phyloP scores from a whole-genome alignment of 2,888 invertebrate species.

The Pollenia labialis region DNA sequence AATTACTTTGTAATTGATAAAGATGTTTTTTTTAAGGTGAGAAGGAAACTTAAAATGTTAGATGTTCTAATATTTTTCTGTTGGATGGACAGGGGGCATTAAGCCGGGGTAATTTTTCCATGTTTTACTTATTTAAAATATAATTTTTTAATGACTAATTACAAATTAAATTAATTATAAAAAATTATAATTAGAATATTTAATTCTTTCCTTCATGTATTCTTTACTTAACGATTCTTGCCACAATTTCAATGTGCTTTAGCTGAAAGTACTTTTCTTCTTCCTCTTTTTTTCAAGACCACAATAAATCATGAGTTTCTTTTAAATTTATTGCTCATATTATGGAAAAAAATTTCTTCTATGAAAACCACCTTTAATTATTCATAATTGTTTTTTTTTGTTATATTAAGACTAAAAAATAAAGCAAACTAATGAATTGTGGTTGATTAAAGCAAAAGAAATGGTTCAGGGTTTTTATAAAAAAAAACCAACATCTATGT shows the following conservation, averaged over 20 bases:
- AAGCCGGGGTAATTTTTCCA: too few species aligned
- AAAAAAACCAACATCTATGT: not conserved
- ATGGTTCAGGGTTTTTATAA: not conserved
- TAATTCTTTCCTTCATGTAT: not conserved
- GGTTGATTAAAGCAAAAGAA: conserved; percentile 29
- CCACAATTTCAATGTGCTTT: not conserved
- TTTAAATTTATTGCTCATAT: conserved; percentile 54
- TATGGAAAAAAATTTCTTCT: conserved; percentile 19
- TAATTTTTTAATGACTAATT: conserved; percentile 12
- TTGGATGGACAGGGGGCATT: too few species aligned
- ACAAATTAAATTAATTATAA: not conserved
- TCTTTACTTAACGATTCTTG: not conserved
- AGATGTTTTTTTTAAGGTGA: not conserved
- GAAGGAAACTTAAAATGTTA: not conserved
- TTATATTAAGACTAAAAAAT: conserved; percentile 28
- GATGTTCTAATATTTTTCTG: too few species aligned
- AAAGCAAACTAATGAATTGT: conserved; percentile 13
- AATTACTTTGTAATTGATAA: conserved; percentile 39
- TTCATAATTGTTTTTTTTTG: conserved; percentile 39
- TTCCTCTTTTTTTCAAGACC: conserved; percentile 20
- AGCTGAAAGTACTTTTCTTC: not conserved
- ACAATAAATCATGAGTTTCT: conserved; percentile 58
- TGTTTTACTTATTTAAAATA: not conserved
- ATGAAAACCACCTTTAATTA: conserved; percentile 52
- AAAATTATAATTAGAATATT: conserved; percentile 8